A percentile compares a stretch with the other conserved stretches of the same genome.
Evolutionary conservation across 2,888 invertebrate genomes (phyloP).

Genomic region (Ectemnius continuus): DNA sequence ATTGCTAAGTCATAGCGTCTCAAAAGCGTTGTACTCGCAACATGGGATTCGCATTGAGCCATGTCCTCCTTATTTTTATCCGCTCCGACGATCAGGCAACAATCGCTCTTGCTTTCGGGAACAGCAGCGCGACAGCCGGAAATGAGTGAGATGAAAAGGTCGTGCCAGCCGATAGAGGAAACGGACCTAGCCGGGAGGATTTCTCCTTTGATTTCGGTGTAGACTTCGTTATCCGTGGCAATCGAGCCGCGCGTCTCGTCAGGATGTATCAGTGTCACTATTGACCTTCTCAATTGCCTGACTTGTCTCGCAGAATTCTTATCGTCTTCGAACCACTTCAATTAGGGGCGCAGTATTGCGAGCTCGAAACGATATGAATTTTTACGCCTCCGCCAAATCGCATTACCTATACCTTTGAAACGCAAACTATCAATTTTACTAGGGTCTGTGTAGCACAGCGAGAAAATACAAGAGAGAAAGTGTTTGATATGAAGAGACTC

Average conservation of each 20-base stretch:
- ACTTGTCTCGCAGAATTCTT: too few relatives aligned
- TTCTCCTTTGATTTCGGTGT: conserved; percentile 23
- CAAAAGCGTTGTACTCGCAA: conserved; percentile 14
- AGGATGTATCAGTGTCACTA: not conserved
- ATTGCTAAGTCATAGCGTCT: too few relatives aligned
- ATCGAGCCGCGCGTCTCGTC: conserved; percentile 9
- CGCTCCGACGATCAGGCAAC: conserved; percentile 54
- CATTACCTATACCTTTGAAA: too few relatives aligned
- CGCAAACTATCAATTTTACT: too few relatives aligned
- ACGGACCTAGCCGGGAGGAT: conserved; percentile 16
- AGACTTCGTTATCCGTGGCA: not conserved
- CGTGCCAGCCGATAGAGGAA: conserved; percentile 4
- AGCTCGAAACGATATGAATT: too few relatives aligned
- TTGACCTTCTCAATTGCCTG: not conserved
- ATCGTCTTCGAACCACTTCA: too few relatives aligned
- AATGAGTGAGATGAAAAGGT: not conserved
- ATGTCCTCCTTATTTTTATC: conserved; percentile 54
- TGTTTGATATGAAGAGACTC: too few relatives aligned
- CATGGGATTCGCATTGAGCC: conserved; percentile 43
- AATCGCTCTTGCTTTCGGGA: conserved; percentile 39
- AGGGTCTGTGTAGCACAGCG: too few relatives aligned
- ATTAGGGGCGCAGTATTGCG: too few relatives aligned
- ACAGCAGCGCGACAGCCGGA: conserved; percentile 2
- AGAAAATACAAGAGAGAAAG: too few relatives aligned
- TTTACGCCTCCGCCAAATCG: too few relatives aligned